Evolutionary conservation across 2,797 vertebrate species (phyloP).

Genomic region (Miichthys miiuy): DNA sequence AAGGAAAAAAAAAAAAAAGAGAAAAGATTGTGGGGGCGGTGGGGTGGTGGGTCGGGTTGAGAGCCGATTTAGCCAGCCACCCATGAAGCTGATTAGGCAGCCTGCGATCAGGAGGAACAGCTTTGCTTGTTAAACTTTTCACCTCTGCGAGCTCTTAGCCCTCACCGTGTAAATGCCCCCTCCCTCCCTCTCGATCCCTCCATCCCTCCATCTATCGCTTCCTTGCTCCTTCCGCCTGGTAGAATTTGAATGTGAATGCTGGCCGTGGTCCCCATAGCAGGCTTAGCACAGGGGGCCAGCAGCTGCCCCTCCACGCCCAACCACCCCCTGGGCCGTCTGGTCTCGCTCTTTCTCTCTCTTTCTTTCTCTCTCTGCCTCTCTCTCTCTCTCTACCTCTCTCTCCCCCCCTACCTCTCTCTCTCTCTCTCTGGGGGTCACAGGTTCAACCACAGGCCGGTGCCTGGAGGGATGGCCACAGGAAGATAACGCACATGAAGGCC

Average conservation of each 20-base stretch:
- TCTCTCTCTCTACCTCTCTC: not conserved
- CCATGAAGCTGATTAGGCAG: conserved; percentile 99
- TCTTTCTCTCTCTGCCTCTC: conserved; percentile 21
- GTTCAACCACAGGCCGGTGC: conserved; percentile 81
- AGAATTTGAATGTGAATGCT: conserved; percentile 84
- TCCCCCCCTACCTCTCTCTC: conserved; percentile 27
- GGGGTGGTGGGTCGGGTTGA: conserved; percentile 66
- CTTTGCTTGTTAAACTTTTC: conserved; percentile 99
- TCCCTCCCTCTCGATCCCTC: conserved; percentile 36
- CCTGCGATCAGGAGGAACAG: conserved; percentile 99
- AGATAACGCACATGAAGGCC: conserved; percentile 82
- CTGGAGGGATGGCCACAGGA: conserved; percentile 76
- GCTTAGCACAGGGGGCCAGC: conserved; percentile 69
- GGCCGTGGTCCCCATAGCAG: conserved; percentile 63
- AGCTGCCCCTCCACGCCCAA: conserved; percentile 81
- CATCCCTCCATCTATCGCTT: conserved; percentile 66
- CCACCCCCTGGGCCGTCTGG: conserved; percentile 69
- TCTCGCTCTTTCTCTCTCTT: conserved; percentile 21
- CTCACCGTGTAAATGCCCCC: conserved; percentile 63
- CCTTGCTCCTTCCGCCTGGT: conserved; percentile 78
- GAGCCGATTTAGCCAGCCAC: conserved; percentile 96
- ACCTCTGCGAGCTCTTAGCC: conserved; percentile 88
- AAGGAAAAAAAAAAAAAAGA: conserved; percentile 70
- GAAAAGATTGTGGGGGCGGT: conserved; percentile 62
- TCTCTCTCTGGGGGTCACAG: conserved; percentile 72